These are phyloP conservation scores for Drosophila aff. DNA, from an alignment of 1,140 invertebrate species.

Conservation along the genomic window DNA sequence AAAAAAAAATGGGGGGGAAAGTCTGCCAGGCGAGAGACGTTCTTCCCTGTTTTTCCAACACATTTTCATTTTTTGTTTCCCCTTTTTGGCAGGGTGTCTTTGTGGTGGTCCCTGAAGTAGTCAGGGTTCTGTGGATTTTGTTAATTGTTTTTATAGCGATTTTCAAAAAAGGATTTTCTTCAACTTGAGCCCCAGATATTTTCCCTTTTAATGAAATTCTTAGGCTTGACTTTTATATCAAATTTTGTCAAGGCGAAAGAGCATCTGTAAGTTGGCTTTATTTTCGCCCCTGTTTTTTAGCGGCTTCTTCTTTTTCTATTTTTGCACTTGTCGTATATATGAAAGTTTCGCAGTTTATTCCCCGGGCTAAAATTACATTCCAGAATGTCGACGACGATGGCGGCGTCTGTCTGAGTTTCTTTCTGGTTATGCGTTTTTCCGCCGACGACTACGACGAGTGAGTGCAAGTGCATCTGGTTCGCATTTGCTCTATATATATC, in stretches of 20 bases:
- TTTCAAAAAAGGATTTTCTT: background rate
- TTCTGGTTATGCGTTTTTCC: conserved; percentile 43
- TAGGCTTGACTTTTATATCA: background rate
- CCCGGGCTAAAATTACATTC: conserved; percentile 76
- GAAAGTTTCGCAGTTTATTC: conserved; percentile 70
- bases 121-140: background rate
- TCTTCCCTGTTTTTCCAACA: conserved; percentile 18
- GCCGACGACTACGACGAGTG: conserved; percentile 18
- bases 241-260: background rate
- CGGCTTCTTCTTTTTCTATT: conserved; percentile 27
- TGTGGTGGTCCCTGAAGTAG: background rate
- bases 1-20: background rate
- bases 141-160: background rate
- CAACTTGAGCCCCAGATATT: background rate
- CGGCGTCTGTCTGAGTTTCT: conserved; percentile 52
- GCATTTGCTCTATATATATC: conserved; percentile 23
- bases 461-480: conserved; percentile 41
- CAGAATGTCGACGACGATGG: conserved; percentile 66
- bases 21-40: conserved; percentile 26
- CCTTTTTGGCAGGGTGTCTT: background rate
- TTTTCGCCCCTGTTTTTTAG: background rate
- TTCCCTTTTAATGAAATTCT: background rate
- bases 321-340: conserved; percentile 49
- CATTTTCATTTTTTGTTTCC: conserved; percentile 17
- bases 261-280: conserved; percentile 10